Evolutionary conservation across 2,888 invertebrate genomes (phyloP).

Genomic region (Drosophila atripex): DNA sequence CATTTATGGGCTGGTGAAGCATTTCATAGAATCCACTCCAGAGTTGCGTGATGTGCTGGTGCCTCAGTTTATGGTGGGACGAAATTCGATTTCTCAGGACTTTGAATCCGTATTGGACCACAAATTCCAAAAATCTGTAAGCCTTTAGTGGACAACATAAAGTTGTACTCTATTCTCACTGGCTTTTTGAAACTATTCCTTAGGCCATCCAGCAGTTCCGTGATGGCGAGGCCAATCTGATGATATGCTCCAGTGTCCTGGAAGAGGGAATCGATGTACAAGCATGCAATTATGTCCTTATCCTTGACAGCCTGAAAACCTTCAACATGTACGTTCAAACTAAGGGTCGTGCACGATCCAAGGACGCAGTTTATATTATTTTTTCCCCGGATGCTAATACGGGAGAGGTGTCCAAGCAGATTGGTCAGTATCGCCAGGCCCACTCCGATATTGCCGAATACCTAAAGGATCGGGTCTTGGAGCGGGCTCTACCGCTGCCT

Average conservation of each 20-base stretch:
- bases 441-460: conserved; percentile 86
- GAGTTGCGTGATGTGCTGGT: conserved; percentile 85
- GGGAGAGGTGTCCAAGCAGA: conserved; percentile 78
- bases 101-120: conserved; percentile 75
- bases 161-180: background rate
- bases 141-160: background rate
- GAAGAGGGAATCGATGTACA: conserved; percentile 96
- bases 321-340: conserved; percentile 95
- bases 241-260: conserved; percentile 91
- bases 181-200: too few species aligned
- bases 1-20: conserved; percentile 88
- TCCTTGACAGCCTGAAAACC: conserved; percentile 89
- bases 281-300: conserved; percentile 91
- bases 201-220: conserved; percentile 86
- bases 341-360: conserved; percentile 92
- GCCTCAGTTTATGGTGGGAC: conserved; percentile 90
- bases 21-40: conserved; percentile 84
- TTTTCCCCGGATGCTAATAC: conserved; percentile 84
- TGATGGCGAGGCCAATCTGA: conserved; percentile 86
- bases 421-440: conserved; percentile 84
- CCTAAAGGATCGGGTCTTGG: conserved; percentile 86
- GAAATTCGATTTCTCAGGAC: conserved; percentile 59
- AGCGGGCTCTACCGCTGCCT: conserved; percentile 85
- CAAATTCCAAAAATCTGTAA: conserved; percentile 75
- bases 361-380: conserved; percentile 86